Evolutionary conservation across 1,140 invertebrate species (phyloP).

Genomic region (Neodiprion lecontei): DNA sequence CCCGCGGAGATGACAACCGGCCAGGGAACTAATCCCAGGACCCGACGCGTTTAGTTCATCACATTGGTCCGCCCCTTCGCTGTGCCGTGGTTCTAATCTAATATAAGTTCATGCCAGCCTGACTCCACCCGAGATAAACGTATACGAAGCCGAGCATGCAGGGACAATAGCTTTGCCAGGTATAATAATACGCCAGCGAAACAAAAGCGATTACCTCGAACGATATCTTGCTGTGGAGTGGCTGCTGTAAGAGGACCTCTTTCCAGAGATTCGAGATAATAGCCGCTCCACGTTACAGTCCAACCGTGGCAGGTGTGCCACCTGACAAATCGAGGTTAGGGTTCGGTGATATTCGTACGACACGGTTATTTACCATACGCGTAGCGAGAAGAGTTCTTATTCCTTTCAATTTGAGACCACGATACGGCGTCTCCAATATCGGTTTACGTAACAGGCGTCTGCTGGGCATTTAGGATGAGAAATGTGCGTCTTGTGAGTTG

Average conservation of each 20-base stretch:
- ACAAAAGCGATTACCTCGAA: conserved; percentile 28
- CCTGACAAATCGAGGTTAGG: conserved; percentile 36
- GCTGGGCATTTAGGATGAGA: too few species aligned
- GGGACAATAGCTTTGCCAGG: conserved; percentile 16
- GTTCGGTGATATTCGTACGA: conserved; percentile 9
- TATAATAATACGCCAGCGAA: conserved; percentile 17
- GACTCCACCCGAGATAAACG: not conserved
- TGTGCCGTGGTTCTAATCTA: conserved; percentile 12
- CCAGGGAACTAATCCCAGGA: conserved; percentile 42
- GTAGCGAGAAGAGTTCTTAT: not conserved
- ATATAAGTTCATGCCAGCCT: not conserved
- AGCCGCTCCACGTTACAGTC: conserved; percentile 27
- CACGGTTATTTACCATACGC: conserved; percentile 19
- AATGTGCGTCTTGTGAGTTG: too few species aligned
- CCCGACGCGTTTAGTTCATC: conserved; percentile 39
- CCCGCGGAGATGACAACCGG: conserved; percentile 49
- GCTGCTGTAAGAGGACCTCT: conserved; percentile 26
- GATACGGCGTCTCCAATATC: too few species aligned
- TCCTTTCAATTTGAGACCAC: not conserved
- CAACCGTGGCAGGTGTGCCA: conserved; percentile 37
- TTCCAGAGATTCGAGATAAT: conserved; percentile 31
- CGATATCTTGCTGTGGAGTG: conserved; percentile 17
- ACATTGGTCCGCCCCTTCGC: conserved; percentile 16
- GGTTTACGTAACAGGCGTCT: too few species aligned
- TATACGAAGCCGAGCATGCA: not conserved